Evolutionary conservation across 2,797 vertebrate genomes (phyloP).

Genomic region (Ctenopoma kingsleyae): DNA sequence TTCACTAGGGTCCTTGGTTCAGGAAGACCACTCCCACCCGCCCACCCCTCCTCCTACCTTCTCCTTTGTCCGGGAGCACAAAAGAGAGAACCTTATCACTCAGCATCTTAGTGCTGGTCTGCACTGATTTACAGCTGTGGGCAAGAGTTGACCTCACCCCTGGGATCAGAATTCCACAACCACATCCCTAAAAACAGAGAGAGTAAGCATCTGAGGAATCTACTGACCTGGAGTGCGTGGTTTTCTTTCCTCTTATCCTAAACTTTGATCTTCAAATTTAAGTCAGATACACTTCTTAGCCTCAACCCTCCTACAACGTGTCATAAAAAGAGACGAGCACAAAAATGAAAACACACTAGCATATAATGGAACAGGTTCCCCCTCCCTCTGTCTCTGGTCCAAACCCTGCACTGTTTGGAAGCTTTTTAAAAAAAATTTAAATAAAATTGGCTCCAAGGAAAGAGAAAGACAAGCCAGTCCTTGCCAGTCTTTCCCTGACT

Average conservation of each 20-base stretch:
- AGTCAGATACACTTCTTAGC: slow-evolving; percentile 48
- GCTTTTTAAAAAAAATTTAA: too few species aligned
- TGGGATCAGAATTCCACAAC: slow-evolving; percentile 30
- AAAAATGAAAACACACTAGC: slow-evolving; percentile 34
- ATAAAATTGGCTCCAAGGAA: slow-evolving; percentile 22
- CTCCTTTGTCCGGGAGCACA: slow-evolving; percentile 40
- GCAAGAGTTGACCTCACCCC: slow-evolving; percentile 32
- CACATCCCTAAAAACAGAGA: slow-evolving; percentile 7
- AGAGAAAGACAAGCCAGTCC: slow-evolving; percentile 40
- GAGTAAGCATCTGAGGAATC: slow-evolving; percentile 13
- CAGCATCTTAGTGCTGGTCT: slow-evolving; percentile 78
- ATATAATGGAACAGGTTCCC: slow-evolving; percentile 36
- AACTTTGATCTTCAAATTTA: slow-evolving; percentile 59
- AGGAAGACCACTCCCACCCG: slow-evolving; percentile 47
- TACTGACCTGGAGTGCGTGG: slow-evolving; percentile 49
- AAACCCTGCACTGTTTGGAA: slow-evolving; percentile 20
- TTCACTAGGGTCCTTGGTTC: slow-evolving; percentile 81
- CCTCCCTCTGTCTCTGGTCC: background rate
- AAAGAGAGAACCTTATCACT: slow-evolving; percentile 52
- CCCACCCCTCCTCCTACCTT: background rate
- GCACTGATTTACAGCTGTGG: slow-evolving; percentile 61
- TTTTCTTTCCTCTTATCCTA: slow-evolving; percentile 41
- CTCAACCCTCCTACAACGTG: slow-evolving; percentile 36
- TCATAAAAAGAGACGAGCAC: slow-evolving; percentile 24
- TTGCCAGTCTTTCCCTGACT: slow-evolving; percentile 43